These are phyloP conservation scores for Crioceris asparagi DNA, from an alignment of 2,888 invertebrate species.

Conservation along the genomic window DNA sequence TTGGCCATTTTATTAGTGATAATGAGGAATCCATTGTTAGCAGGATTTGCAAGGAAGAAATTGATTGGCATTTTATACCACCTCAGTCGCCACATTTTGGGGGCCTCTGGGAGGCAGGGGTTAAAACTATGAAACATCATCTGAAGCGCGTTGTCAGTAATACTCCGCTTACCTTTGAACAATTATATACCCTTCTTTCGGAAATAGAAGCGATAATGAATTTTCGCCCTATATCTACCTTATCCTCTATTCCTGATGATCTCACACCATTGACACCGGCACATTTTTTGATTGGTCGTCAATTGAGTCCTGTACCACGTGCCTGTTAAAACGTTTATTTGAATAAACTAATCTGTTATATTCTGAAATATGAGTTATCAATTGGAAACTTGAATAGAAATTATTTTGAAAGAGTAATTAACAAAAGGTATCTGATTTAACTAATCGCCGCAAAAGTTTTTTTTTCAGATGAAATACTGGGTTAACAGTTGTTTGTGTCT, in stretches of 20 bases:
- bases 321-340: no score
- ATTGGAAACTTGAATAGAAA: no score
- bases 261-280: slow-evolving; percentile 12
- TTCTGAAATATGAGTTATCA: no score
- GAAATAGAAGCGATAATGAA: slow-evolving; percentile 24
- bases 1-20: slow-evolving; percentile 5
- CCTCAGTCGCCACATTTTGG: slow-evolving; percentile 14
- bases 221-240: slow-evolving; percentile 19
- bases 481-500: no score
- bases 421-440: no score
- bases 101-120: slow-evolving; percentile 13
- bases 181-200: slow-evolving; percentile 19
- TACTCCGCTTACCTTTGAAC: slow-evolving; percentile 18
- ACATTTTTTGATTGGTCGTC: slow-evolving; percentile 13
- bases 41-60: slow-evolving; percentile 2
- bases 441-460: no score
- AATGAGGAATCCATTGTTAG: slow-evolving; percentile 3
- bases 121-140: slow-evolving; percentile 11
- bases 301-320: slow-evolving; percentile 8
- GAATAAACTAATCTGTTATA: no score
- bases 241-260: slow-evolving; percentile 14
- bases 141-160: slow-evolving; percentile 16
- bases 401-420: no score
- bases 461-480: no score
- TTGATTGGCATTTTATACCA: slow-evolving; percentile 15